Percentiles rank a stretch among this genome's conserved stretches.
Evolutionary conservation across 2,113 vertebrate species (phyloP).

Genomic region (Oryzias woworae): DNA sequence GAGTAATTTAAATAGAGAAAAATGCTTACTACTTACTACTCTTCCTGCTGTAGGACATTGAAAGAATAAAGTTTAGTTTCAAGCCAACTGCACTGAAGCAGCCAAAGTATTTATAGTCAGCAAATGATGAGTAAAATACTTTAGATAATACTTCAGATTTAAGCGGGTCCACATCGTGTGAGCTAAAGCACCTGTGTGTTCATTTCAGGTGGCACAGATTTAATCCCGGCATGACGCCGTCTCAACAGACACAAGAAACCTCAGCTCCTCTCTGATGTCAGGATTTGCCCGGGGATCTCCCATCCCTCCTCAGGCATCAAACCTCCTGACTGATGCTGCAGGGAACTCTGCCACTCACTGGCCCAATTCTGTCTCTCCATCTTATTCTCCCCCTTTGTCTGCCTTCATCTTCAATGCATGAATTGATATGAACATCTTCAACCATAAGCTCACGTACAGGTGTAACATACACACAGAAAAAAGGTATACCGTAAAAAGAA

Average conservation of each 20-base stretch:
- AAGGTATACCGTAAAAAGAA: background rate
- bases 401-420: constrained; percentile 39
- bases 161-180: background rate
- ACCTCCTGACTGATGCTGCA: constrained; percentile 30
- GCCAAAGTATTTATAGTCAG: background rate
- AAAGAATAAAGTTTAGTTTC: constrained; percentile 6
- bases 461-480: background rate
- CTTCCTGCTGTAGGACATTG: too few species aligned
- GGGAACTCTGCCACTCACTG: constrained; percentile 49
- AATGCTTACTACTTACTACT: too few species aligned
- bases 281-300: constrained; percentile 34
- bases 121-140: constrained; percentile 10
- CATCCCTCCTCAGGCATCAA: constrained; percentile 46
- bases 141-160: constrained; percentile 13
- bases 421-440: constrained; percentile 51
- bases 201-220: constrained; percentile 14
- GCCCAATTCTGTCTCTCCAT: constrained; percentile 68
- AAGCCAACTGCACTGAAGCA: background rate
- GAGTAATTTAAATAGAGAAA: too few species aligned
- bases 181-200: constrained; percentile 3
- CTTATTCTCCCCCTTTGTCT: constrained; percentile 39
- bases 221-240: constrained; percentile 45
- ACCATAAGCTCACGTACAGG: constrained; percentile 10
- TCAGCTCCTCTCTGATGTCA: constrained; percentile 34
- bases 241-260: constrained; percentile 34